A percentile compares a stretch with the other conserved stretches of the same genome.
Evolutionary conservation across 1,140 invertebrate genomes (phyloP).

Genomic region (Drosophila punjabiensis): DNA sequence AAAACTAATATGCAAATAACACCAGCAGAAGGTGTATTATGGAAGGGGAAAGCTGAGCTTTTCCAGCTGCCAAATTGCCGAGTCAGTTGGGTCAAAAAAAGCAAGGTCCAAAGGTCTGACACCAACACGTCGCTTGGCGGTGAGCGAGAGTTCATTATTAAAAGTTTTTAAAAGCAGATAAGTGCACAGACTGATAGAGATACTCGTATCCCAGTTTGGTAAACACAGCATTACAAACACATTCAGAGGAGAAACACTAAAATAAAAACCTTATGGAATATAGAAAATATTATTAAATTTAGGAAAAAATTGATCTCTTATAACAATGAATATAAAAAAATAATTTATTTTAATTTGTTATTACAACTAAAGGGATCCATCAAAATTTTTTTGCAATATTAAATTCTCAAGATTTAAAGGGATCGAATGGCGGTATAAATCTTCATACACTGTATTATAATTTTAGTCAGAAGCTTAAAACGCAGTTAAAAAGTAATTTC

Average conservation of each 20-base stretch:
- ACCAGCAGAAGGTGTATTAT: slow-evolving; percentile 48
- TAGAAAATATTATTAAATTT: no score
- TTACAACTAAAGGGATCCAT: no score
- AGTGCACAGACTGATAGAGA: slow-evolving; percentile 84
- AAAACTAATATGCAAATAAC: slow-evolving; percentile 11
- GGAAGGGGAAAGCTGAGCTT: slow-evolving; percentile 31
- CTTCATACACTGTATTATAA: no score
- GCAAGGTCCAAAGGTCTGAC: slow-evolving; percentile 21
- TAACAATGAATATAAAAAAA: no score
- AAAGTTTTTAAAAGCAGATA: slow-evolving; percentile 85
- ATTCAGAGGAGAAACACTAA: slow-evolving; percentile 2
- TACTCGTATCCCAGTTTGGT: slow-evolving; percentile 48
- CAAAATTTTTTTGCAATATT: no score
- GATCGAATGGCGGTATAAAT: no score
- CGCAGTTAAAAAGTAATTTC: no score
- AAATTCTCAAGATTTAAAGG: no score
- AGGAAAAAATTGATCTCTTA: no score
- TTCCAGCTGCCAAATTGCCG: slow-evolving; percentile 72
- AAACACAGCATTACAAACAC: slow-evolving; percentile 30
- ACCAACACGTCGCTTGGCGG: slow-evolving; percentile 69
- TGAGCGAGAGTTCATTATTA: slow-evolving; percentile 83
- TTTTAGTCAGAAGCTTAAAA: no score
- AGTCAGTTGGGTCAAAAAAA: slow-evolving; percentile 46
- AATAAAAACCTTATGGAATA: background rate
- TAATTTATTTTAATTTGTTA: background rate